Evolutionary conservation across 2,113 vertebrate genomes (phyloP).

Genomic region (Melanotaenia duboulayi): DNA sequence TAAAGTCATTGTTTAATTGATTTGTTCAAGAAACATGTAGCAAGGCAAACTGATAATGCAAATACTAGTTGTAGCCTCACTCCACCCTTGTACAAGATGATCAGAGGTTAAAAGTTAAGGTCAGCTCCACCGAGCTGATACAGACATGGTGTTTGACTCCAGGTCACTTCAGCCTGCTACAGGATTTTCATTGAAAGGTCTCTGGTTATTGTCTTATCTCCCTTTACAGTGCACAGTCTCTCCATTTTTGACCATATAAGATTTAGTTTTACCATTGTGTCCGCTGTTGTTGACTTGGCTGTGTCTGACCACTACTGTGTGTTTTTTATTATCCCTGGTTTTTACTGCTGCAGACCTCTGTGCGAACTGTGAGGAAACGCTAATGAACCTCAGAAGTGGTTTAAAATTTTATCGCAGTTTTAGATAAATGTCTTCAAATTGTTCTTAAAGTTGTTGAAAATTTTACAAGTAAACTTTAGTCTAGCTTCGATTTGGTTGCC

Average conservation of each 20-base stretch:
- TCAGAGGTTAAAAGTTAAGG: slow-evolving; percentile 20
- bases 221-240: not conserved
- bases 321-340: too few species aligned
- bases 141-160: slow-evolving; percentile 10
- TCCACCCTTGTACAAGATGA: not conserved
- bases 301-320: too few species aligned
- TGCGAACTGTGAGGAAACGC: too few species aligned
- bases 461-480: too few species aligned
- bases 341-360: too few species aligned
- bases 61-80: not conserved
- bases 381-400: too few species aligned
- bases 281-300: too few species aligned
- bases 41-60: not conserved
- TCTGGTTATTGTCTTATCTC: not conserved
- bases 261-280: slow-evolving; percentile 12
- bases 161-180: slow-evolving; percentile 13
- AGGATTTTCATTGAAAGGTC: not conserved
- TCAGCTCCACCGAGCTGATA: slow-evolving; percentile 7
- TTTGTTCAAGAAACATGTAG: not conserved
- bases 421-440: too few species aligned
- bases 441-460: too few species aligned
- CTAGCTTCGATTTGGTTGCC: too few species aligned
- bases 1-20: not conserved
- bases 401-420: too few species aligned
- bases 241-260: not conserved